A percentile compares a stretch with the other conserved stretches of the same genome.
phyloP scores from a whole-genome alignment of 2,888 invertebrate genomes.

The Eupelmus urozonus region DNA sequence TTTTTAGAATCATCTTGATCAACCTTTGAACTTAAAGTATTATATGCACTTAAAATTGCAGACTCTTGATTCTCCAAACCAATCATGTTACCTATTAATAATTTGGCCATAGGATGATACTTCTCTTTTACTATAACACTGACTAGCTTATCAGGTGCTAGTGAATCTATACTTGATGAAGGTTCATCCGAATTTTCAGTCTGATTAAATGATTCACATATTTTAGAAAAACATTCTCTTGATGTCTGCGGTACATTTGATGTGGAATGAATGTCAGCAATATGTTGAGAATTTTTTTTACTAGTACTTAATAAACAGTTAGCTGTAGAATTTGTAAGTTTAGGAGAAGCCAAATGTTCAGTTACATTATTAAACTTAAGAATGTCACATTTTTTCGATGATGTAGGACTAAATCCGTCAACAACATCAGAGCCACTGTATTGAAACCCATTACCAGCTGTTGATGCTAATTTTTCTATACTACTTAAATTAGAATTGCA shows the following conservation, averaged over 20 bases:
- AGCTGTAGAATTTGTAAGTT: slow-evolving; percentile 24
- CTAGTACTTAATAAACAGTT: slow-evolving; percentile 23
- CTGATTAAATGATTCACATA: slow-evolving; percentile 42
- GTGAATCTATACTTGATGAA: slow-evolving; percentile 62
- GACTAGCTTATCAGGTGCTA: slow-evolving; percentile 72
- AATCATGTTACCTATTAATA: slow-evolving; percentile 73
- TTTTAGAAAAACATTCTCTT: slow-evolving; percentile 26
- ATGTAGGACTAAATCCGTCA: slow-evolving; percentile 47
- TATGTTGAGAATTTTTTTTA: slow-evolving; percentile 26
- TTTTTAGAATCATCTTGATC: slow-evolving; percentile 50
- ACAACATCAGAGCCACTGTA: slow-evolving; percentile 36
- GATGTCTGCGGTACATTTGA: slow-evolving; percentile 22
- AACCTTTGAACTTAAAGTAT: slow-evolving; percentile 58
- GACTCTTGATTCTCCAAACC: slow-evolving; percentile 69
- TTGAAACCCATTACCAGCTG: slow-evolving; percentile 34
- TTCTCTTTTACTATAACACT: slow-evolving; percentile 70
- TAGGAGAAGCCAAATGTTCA: neutral
- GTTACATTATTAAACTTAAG: slow-evolving; percentile 15
- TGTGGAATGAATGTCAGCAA: slow-evolving; percentile 44
- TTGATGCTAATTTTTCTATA: slow-evolving; percentile 33
- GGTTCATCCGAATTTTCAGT: slow-evolving; percentile 36
- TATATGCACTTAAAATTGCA: slow-evolving; percentile 65
- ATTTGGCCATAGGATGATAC: slow-evolving; percentile 70
- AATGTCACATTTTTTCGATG: slow-evolving; percentile 21
- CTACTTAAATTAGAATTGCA: slow-evolving; percentile 10